A percentile compares a stretch with the other conserved stretches of the same genome.
phyloP scores from a whole-genome alignment of 1,140 invertebrate genomes.

The Copidosoma floridanum region DNA sequence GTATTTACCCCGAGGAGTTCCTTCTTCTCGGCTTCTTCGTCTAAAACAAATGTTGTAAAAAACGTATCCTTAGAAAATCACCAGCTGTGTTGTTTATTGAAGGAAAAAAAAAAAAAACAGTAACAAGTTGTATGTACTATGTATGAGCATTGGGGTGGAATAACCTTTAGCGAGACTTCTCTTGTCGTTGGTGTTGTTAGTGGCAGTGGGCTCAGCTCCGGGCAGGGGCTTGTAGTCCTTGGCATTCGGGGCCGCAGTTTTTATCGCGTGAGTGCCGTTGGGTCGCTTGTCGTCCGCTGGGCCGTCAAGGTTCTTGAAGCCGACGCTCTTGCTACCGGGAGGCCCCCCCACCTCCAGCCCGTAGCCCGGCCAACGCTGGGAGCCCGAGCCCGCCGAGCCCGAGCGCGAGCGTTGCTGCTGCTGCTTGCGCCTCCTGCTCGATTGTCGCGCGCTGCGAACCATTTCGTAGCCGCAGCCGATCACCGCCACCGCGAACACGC shows the following conservation, averaged over 20 bases:
- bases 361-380: slow-evolving; percentile 49
- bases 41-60: slow-evolving; percentile 48
- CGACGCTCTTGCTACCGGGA: slow-evolving; percentile 41
- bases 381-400: slow-evolving; percentile 36
- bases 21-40: slow-evolving; percentile 54
- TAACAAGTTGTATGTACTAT: slow-evolving; percentile 6
- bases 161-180: slow-evolving; percentile 50
- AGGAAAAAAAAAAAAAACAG: slow-evolving; percentile 8
- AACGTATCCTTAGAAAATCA: too few species aligned
- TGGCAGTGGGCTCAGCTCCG: slow-evolving; percentile 42
- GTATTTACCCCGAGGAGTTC: slow-evolving; percentile 57
- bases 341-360: slow-evolving; percentile 30
- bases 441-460: slow-evolving; percentile 56
- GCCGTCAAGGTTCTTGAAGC: slow-evolving; percentile 44
- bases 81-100: too few species aligned
- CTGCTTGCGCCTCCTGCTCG: slow-evolving; percentile 54
- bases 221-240: slow-evolving; percentile 50
- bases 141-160: too few species aligned
- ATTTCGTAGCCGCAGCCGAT: slow-evolving; percentile 65
- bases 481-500: slow-evolving; percentile 67
- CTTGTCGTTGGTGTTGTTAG: slow-evolving; percentile 48
- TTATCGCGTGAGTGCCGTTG: slow-evolving; percentile 48
- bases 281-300: slow-evolving; percentile 48
- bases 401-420: slow-evolving; percentile 37
- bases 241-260: slow-evolving; percentile 12